phyloP scores from a whole-genome alignment of 2,888 invertebrate genomes.

The Chaetoderma sp. region DNA sequence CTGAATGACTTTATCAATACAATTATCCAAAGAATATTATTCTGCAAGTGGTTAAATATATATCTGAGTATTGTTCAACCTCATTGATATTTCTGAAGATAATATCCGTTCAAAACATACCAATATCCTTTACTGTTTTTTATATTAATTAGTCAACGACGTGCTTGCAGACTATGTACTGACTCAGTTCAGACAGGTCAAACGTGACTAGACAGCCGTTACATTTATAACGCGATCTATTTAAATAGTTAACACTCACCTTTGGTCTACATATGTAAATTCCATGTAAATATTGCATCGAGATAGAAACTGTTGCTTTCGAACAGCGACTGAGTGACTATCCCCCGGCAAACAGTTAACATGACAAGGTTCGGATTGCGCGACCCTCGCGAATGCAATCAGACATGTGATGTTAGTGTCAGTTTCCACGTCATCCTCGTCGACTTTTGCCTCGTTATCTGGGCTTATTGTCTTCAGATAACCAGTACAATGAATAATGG shows the following conservation, averaged over 20 bases:
- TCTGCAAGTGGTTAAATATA: not conserved
- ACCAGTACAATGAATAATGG: slow-evolving; percentile 91
- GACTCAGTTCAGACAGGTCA: too few species aligned
- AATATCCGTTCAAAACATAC: too few species aligned
- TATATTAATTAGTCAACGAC: too few species aligned
- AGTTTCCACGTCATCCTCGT: slow-evolving; percentile 75
- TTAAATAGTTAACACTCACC: slow-evolving; percentile 72
- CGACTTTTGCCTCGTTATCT: slow-evolving; percentile 80
- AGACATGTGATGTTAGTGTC: slow-evolving; percentile 85
- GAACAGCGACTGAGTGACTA: slow-evolving; percentile 66
- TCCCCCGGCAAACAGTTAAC: slow-evolving; percentile 46
- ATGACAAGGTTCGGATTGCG: slow-evolving; percentile 75
- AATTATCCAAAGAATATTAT: not conserved
- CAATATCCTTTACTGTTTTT: too few species aligned
- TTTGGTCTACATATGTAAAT: slow-evolving; percentile 91
- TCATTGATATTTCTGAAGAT: too few species aligned
- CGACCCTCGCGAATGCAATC: slow-evolving; percentile 86
- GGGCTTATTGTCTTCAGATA: slow-evolving; percentile 93
- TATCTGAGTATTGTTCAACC: too few species aligned
- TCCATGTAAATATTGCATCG: slow-evolving; percentile 91
- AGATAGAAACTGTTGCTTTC: slow-evolving; percentile 77
- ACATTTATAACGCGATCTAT: too few species aligned
- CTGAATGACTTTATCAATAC: too few species aligned
- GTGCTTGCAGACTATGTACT: too few species aligned
- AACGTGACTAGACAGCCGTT: too few species aligned